Evolutionary conservation across 2,888 invertebrate genomes (phyloP).

Genomic region (Aplocera efformata): DNA sequence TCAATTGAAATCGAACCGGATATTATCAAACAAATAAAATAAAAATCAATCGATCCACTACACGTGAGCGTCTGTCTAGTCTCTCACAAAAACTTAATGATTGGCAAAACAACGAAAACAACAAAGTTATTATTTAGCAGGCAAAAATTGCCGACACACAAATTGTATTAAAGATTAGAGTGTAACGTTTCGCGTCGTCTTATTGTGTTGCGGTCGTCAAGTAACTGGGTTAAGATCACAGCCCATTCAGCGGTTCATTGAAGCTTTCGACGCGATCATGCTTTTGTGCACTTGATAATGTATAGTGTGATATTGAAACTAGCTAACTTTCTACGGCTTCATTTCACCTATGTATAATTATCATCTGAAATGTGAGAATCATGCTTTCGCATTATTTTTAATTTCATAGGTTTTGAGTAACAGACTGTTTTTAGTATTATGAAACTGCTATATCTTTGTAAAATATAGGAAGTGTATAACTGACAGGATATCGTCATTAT

Average conservation of each 20-base stretch:
- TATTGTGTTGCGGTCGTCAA: conserved; percentile 34
- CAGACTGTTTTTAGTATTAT: too few relatives aligned
- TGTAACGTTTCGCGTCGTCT: conserved; percentile 24
- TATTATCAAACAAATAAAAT: too few relatives aligned
- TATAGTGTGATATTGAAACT: conserved; percentile 6
- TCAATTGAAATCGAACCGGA: too few relatives aligned
- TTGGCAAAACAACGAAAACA: neutral
- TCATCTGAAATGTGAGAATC: neutral
- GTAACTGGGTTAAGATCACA: conserved; percentile 55
- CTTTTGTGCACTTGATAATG: conserved; percentile 27
- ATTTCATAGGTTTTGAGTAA: too few relatives aligned
- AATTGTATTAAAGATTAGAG: conserved; percentile 17
- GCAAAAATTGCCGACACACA: conserved; percentile 18
- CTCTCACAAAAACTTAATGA: too few relatives aligned
- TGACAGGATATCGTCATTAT: too few relatives aligned
- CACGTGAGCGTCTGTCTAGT: too few relatives aligned
- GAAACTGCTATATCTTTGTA: too few relatives aligned
- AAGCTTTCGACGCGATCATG: conserved; percentile 29
- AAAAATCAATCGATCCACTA: too few relatives aligned
- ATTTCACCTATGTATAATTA: conserved; percentile 13
- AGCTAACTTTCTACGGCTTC: conserved; percentile 29
- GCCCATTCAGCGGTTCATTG: conserved; percentile 46
- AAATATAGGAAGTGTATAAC: too few relatives aligned
- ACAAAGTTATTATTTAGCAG: conserved; percentile 3
- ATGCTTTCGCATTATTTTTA: conserved; percentile 20